Percentiles rank a stretch among this genome's conserved stretches.
Evolutionary conservation across 2,113 vertebrate species (phyloP).

Genomic region (Gnathonemus echidnorhynchus): DNA sequence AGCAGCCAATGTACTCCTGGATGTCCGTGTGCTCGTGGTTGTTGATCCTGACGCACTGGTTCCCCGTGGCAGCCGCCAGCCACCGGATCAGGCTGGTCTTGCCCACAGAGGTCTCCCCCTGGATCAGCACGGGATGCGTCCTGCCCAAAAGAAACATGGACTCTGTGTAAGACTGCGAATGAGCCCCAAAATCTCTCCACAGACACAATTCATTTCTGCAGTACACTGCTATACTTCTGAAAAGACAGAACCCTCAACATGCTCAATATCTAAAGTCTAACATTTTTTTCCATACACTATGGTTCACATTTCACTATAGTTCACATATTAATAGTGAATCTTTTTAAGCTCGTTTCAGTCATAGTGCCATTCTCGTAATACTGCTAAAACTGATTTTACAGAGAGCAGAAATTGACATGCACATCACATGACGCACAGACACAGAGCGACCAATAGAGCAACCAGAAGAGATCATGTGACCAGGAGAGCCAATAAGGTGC

Average conservation of each 20-base stretch:
- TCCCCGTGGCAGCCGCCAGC: slow-evolving; percentile 83
- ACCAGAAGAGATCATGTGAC: background rate
- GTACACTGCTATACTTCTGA: background rate
- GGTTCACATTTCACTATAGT: background rate
- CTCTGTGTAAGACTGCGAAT: background rate
- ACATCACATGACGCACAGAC: background rate
- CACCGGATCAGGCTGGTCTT: slow-evolving; percentile 93
- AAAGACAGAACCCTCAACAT: background rate
- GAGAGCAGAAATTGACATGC: background rate
- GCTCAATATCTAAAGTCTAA: background rate
- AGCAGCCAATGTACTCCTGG: slow-evolving; percentile 96
- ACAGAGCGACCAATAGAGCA: background rate
- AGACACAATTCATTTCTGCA: no score
- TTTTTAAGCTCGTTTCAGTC: background rate
- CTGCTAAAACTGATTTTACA: background rate
- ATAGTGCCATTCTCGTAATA: background rate
- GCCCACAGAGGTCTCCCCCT: slow-evolving; percentile 93
- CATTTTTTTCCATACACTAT: background rate
- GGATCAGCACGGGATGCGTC: slow-evolving; percentile 84
- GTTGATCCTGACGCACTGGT: slow-evolving; percentile 93
- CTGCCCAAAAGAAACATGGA: slow-evolving; percentile 47
- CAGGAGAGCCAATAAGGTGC: background rate
- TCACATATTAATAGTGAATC: background rate
- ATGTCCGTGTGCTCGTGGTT: slow-evolving; percentile 98
- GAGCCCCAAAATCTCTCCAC: background rate